Conservation (phyloP, 2,888 invertebrate genomes). For the Cinara cedri region DNA sequence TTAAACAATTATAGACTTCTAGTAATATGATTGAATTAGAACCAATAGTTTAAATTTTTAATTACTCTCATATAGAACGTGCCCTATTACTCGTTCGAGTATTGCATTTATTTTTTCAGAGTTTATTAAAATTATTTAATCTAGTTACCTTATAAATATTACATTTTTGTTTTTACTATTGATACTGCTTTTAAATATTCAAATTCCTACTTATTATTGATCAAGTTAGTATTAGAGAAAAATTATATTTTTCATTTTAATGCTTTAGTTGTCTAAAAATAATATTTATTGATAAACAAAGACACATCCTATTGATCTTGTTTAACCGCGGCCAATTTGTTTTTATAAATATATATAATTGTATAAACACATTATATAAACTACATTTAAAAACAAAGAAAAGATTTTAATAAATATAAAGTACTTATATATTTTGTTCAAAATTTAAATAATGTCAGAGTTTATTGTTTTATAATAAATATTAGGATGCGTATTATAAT, state of each 20-base stretch:
- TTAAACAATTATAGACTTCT: background rate
- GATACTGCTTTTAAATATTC: constrained; percentile 33
- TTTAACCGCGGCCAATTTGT: too few species aligned
- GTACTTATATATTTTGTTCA: too few species aligned
- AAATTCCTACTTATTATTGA: background rate
- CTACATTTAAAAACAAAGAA: too few species aligned
- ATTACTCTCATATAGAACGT: constrained; percentile 13
- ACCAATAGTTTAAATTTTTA: constrained; percentile 26
- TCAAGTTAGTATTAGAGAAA: background rate
- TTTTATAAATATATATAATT: too few species aligned
- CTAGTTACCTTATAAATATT: background rate
- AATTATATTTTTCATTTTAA: background rate
- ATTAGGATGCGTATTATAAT: too few species aligned
- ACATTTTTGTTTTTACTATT: background rate
- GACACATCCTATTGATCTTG: too few species aligned
- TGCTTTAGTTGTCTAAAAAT: constrained; percentile 23
- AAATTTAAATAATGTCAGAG: too few species aligned
- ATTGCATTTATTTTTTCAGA: constrained; percentile 2
- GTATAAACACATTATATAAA: too few species aligned
- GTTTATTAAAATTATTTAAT: background rate
- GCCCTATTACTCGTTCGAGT: background rate
- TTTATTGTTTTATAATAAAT: too few species aligned
- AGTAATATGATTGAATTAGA: constrained; percentile 40
- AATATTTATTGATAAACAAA: background rate
- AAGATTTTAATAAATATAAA: too few species aligned